Base-by-base conservation (phyloP, 2,797 vertebrate species). In the Cossypha niveicapilla region DNA sequence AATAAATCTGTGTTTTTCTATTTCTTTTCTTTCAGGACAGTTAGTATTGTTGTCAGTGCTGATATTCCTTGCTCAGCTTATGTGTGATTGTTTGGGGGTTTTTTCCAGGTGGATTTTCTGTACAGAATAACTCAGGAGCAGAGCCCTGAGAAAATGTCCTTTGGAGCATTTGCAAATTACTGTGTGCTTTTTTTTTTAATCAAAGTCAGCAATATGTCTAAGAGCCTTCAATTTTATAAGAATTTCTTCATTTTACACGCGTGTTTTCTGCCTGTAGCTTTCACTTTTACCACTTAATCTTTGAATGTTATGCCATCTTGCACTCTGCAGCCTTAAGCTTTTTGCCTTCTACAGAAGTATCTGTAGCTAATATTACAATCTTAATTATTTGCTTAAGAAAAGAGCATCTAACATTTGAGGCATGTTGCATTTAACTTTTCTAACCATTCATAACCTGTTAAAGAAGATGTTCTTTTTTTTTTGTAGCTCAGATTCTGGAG, bases 401-500 rank as follows among this genome's bases (percentile, higher is more conserved):
- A 84, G 37, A 88, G 88, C 86, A 90, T 61, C 84, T 94, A 86
- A 85, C 66, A 1, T 82, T 93, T 90, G 78, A 95, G 84, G 94
- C 97, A 94, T 98, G 93, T 96, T 97, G 97, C 94, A 75, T 96
- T 89, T 97, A 97, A 96, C 92, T 84, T 93, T 65, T 90, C 96
- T 98, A 97, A 98, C 97, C 86, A 65, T 96, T 82, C 82, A 13
- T 97, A 97, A 96, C 88, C 91, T 77, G 84, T 96, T 97, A 95
- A 97, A 97, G 94, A 96, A 89, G 88, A 95, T 98, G 86, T 97
- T 98, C 92, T 98, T 96, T 98, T 97, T 98, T 97, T 98, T 95
- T 98, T 97, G 90, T 98, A 98, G 98, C 98, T 98, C 98, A 98
- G 98, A 98, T 97, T 98, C 98, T 97, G 98, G 98, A 97, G 97